These are phyloP conservation scores for Tapera naevia DNA, from an alignment of 2,797 vertebrate genomes.

Conservation along the genomic window DNA sequence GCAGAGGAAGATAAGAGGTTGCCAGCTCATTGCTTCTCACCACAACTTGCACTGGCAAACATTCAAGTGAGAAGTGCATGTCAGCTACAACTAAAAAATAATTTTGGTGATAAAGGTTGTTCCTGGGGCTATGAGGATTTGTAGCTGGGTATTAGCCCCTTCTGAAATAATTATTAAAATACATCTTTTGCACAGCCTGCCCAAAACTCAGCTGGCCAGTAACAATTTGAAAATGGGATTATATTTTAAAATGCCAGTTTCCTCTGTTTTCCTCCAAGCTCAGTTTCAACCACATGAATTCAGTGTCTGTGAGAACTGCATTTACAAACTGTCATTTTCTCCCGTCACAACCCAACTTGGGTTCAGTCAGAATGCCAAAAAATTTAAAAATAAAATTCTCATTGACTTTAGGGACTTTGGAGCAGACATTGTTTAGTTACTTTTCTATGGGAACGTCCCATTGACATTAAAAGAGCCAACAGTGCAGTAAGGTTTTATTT, in stretches of 20 bases:
- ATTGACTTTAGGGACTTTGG: not conserved
- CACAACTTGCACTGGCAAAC: rapidly evolving
- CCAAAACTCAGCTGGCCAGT: not conserved
- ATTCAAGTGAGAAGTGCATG: rapidly evolving
- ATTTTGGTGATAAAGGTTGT: not conserved
- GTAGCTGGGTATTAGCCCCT: not conserved
- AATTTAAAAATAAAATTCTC: not conserved
- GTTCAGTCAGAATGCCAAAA: not conserved
- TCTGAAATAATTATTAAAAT: not conserved
- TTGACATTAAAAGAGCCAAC: not conserved
- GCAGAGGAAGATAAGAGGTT: not conserved
- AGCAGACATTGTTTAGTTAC: not conserved
- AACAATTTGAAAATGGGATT: not conserved
- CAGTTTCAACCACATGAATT: not conserved
- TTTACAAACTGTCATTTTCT: not conserved
- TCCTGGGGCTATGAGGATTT: not conserved
- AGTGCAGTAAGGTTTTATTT: not conserved
- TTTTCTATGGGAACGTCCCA: not conserved
- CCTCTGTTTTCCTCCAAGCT: not conserved
- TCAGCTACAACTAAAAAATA: not conserved
- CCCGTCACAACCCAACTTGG: not conserved
- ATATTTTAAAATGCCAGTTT: not conserved
- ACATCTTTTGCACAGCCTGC: not conserved
- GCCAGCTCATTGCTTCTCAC: not conserved
- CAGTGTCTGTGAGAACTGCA: not conserved